A percentile compares a stretch with the other conserved stretches of the same genome.
phyloP scores from a whole-genome alignment of 1,140 invertebrate species.

The Sminthurinus signatus region DNA sequence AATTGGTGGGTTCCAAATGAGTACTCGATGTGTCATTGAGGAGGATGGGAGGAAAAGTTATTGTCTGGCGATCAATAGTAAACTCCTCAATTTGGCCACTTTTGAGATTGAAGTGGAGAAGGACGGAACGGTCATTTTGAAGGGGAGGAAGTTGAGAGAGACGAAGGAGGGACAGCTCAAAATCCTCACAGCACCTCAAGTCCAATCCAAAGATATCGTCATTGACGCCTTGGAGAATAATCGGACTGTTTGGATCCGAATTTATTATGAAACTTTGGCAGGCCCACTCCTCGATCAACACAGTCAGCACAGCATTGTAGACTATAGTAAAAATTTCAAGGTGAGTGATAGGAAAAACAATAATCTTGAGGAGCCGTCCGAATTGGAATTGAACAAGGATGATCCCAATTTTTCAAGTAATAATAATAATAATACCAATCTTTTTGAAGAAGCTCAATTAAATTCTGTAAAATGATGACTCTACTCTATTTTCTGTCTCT shows the following conservation, averaged over 20 bases:
- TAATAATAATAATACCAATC: too few relatives aligned
- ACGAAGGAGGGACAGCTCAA: conserved; percentile 5
- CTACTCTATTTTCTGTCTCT: too few relatives aligned
- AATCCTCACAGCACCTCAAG: not conserved
- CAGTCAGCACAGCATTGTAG: too few relatives aligned
- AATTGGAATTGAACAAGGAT: too few relatives aligned
- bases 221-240: not conserved
- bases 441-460: too few relatives aligned
- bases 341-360: too few relatives aligned
- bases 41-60: conserved; percentile 3
- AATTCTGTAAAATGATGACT: too few relatives aligned
- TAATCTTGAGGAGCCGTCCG: too few relatives aligned
- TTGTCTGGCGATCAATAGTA: conserved; percentile 3
- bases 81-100: conserved; percentile 6
- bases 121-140: not conserved
- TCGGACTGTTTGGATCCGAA: conserved; percentile 5
- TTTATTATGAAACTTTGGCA: conserved; percentile 1
- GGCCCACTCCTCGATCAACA: too few relatives aligned
- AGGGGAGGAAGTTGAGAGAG: not conserved
- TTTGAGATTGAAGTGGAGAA: conserved; percentile 8
- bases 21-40: not conserved
- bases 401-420: too few relatives aligned
- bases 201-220: not conserved
- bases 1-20: conserved; percentile 10
- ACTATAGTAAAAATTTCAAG: too few relatives aligned